Percentiles rank a stretch among this genome's conserved stretches.
phyloP scores from a whole-genome alignment of 2,888 invertebrate genomes.

The Cetonia aurata region DNA sequence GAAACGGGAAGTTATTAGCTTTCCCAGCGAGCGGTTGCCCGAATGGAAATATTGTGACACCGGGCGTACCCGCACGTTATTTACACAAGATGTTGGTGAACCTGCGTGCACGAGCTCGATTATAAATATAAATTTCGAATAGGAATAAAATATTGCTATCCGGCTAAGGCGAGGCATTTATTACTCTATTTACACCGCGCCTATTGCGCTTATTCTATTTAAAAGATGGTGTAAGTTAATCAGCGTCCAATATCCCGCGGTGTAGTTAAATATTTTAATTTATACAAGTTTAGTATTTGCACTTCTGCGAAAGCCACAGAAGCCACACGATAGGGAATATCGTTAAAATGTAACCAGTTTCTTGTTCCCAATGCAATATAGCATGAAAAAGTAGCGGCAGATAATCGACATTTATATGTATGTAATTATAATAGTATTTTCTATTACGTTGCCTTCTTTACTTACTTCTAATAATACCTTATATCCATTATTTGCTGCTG shows the following conservation, averaged over 20 bases:
- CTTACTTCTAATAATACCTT: too few species aligned
- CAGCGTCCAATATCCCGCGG: constrained; percentile 17
- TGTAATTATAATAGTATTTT: too few species aligned
- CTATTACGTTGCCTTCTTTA: too few species aligned
- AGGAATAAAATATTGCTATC: constrained; percentile 34
- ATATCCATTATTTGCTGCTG: too few species aligned
- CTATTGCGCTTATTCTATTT: constrained; percentile 24
- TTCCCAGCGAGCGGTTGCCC: constrained; percentile 44
- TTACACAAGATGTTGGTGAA: constrained; percentile 32
- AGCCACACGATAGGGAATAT: background rate
- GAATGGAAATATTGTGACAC: constrained; percentile 45
- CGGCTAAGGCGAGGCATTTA: constrained; percentile 33
- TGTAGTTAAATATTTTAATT: constrained; percentile 33
- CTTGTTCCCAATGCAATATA: background rate
- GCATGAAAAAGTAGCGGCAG: background rate
- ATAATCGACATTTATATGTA: too few species aligned
- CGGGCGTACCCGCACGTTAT: constrained; percentile 31
- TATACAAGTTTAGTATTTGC: constrained; percentile 26
- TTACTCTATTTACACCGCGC: constrained; percentile 36
- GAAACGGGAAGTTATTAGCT: constrained; percentile 46
- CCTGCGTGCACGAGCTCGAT: constrained; percentile 15
- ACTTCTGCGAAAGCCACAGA: constrained; percentile 12
- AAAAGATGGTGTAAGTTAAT: constrained; percentile 31
- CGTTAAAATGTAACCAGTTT: constrained; percentile 7
- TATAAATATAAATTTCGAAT: constrained; percentile 38